phyloP scores from a whole-genome alignment of 2,888 invertebrate genomes.

The Harpalus rufipes region DNA sequence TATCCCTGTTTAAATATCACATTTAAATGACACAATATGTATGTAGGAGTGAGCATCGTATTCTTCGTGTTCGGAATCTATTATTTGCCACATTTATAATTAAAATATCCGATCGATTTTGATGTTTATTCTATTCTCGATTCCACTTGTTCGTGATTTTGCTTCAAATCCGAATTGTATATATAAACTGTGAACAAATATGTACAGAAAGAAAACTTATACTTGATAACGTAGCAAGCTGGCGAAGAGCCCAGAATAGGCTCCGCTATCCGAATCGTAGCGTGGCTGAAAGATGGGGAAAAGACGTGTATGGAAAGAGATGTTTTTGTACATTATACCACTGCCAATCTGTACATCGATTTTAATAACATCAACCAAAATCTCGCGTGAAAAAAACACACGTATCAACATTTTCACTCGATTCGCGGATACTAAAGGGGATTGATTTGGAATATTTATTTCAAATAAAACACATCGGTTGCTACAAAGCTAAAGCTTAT shows the following conservation, averaged over 20 bases:
- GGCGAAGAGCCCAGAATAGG: not conserved
- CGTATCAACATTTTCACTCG: too few species aligned
- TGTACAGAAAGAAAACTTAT: conserved; percentile 22
- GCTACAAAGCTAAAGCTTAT: too few species aligned
- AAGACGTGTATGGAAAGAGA: conserved; percentile 26
- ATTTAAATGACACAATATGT: not conserved
- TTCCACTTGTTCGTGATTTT: conserved; percentile 27
- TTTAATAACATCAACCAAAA: conserved; percentile 26
- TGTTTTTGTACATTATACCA: conserved; percentile 39
- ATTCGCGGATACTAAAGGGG: too few species aligned
- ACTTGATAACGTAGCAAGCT: not conserved
- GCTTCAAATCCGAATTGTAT: conserved; percentile 37
- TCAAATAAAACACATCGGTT: too few species aligned
- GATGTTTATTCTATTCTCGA: conserved; percentile 27
- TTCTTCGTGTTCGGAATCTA: not conserved
- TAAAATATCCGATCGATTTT: not conserved
- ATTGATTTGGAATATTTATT: too few species aligned
- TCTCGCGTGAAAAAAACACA: too few species aligned
- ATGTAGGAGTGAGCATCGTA: not conserved
- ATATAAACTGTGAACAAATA: conserved; percentile 39
- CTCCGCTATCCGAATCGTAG: not conserved
- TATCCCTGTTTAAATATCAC: not conserved
- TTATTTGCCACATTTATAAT: not conserved
- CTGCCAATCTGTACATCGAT: conserved; percentile 37
- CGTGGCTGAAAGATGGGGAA: conserved; percentile 2